Evolutionary conservation across 53 echinoderm and acorn worm species (phyloP), one percentile per base, ranked within the genome.

Genomic region (Temnopleurus reevesii): DNA sequence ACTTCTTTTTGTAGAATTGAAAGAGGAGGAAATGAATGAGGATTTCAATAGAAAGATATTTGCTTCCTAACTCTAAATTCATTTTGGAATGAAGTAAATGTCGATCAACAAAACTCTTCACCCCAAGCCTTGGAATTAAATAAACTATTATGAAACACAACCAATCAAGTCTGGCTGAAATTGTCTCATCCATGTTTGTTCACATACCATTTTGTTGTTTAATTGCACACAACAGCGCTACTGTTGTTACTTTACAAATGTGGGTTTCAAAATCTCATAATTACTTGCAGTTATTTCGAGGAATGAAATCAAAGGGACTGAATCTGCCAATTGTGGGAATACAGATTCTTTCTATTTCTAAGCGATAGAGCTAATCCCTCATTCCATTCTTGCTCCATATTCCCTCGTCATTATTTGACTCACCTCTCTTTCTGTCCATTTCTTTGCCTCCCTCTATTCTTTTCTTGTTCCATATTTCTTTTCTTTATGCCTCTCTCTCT

Each of bases 321-420:
- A 63, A 63, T 31, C 63, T 63, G 12, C 15, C 33, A 34, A 63
- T 63, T 63, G 63, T 63, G 4, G 63, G 63, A 63, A 63, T 63
- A 34, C 17, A 10, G 63, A 18, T 34, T 31, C 17, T 63, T 13
- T 15, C 34, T 31, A 63, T 63, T 13, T 15, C 34, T 31, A 63
- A 63, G 63, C 30, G 33, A 17, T 33, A 63, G 63, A 63, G 63
- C 30, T 63, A 63, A 63, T 55, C 53, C 83, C 55, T 53, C 83
- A 33, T 82, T 82, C 83, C 53, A 33, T 55, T 44, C 23, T 28
- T 28, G 8, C 64, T 63, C 64, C n/a, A 9, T 19, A 9, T 63
- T 10, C 64, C n/a, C 64, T 63, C n/a, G 12, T 28, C 21, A 12
- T 28, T 28, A 8, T 63, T 28, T 23, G 9, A 9, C 64, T 28